Evolutionary conservation across 2,113 vertebrate genomes (phyloP).

Genomic region (Atrichornis clamosus): DNA sequence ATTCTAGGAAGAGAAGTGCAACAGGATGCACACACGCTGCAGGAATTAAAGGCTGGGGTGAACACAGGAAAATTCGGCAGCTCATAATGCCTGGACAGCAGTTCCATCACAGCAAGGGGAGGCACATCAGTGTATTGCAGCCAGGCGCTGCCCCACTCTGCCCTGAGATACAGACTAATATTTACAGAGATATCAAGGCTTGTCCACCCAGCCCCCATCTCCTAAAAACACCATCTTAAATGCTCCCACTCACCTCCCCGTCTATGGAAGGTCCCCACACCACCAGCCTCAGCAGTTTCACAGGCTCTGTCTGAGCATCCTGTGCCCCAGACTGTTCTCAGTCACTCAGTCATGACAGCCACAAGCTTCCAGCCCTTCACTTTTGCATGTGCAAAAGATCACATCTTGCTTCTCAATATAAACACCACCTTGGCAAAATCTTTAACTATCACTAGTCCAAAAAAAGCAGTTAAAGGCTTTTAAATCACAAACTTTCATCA

Average conservation of each 20-base stretch:
- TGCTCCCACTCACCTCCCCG: too few relatives aligned
- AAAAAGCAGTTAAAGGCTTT: not conserved
- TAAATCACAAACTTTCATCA: not conserved
- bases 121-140: not conserved
- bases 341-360: not conserved
- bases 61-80: not conserved
- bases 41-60: not conserved
- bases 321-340: not conserved
- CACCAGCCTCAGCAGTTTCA: not conserved
- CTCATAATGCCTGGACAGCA: not conserved
- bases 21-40: not conserved
- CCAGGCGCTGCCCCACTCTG: rapidly evolving
- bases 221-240: not conserved
- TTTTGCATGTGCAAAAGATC: not conserved
- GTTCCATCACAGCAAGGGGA: not conserved
- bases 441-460: not conserved
- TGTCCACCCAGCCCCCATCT: not conserved
- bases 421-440: not conserved
- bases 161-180: rapidly evolving
- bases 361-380: not conserved
- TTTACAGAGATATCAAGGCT: not conserved
- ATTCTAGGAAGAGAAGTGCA: not conserved
- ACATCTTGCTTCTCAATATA: not conserved
- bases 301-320: too few relatives aligned
- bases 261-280: not conserved